Evolutionary conservation across 1,140 invertebrate species (phyloP), one percentile per base, ranked within the genome.

Genomic region (Ceratina australensis): DNA sequence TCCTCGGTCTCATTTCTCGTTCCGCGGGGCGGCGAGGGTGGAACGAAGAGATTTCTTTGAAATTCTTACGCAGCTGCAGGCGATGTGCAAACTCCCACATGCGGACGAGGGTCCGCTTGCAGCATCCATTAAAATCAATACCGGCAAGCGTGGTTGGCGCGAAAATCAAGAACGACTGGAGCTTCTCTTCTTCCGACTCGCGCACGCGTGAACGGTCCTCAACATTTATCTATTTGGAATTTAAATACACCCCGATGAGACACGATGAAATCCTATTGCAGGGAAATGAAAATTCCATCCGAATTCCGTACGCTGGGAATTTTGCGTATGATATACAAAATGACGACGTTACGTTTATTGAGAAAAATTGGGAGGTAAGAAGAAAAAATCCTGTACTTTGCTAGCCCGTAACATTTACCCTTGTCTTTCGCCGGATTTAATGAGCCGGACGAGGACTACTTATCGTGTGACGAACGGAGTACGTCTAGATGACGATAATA

Each of bases 111-210:
- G 77, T 42, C 33, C 10, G 81, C 82, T 82, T 81, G 83, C 80
- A 77, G 83, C 84, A 87, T 89, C 84, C 86, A 88, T 89, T 88
- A 87, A 89, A 90, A 90, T 90, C 89, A 88, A 90, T 90, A 90
- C 87, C 74, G 54, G 65, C 52, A 59, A n/a, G 57, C 65, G 64
- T 84, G 72, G 67, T 84, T 79, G 82, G 82, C 79, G 83, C 82
- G 83, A 84, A 85, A 85, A 85, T 85, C 82, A 81, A 81, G 78
- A 86, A 69, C 33, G 78, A 80, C 61, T 10, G 52, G 26, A 33
- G 68, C 54, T 80, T 26, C 69, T 68, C 61, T 33, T 60, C 24
- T 42, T 42, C 20, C 18, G 28, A 42, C 33, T 42, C 33, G 33
- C 33, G 33, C 33, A 42, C 33, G 33, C 33, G 33, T 42, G 0